Conservation (phyloP, 2,888 invertebrate species). For the Hirudinaria manillensis region DNA sequence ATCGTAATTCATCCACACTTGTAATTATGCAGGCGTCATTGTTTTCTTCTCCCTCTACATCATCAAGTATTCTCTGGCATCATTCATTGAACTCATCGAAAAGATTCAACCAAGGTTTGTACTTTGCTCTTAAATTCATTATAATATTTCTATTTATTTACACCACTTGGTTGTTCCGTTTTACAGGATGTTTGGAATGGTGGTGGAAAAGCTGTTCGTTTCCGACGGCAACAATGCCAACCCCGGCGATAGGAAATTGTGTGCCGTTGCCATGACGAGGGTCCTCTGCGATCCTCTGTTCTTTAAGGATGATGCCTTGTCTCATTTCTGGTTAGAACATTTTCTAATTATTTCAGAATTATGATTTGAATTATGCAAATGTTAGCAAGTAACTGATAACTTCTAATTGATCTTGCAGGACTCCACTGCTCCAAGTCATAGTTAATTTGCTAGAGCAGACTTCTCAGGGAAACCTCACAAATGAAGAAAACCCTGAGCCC, state of each 20-base stretch:
- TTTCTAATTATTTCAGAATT: background rate
- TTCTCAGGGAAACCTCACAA: background rate
- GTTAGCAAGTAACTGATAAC: background rate
- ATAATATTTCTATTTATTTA: too few species aligned
- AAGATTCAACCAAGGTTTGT: slow-evolving; percentile 70
- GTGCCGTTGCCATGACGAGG: slow-evolving; percentile 80
- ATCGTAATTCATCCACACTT: too few species aligned
- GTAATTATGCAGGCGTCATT: slow-evolving; percentile 62
- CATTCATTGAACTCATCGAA: slow-evolving; percentile 73
- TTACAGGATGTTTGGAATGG: slow-evolving; percentile 86
- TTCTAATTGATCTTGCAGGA: background rate
- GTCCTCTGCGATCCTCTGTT: slow-evolving; percentile 71
- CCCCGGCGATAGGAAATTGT: slow-evolving; percentile 76
- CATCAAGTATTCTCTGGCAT: slow-evolving; percentile 70
- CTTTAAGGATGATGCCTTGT: slow-evolving; percentile 66
- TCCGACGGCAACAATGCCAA: slow-evolving; percentile 83
- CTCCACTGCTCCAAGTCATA: background rate
- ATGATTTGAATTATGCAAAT: background rate
- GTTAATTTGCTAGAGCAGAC: slow-evolving; percentile 7
- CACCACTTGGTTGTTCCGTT: background rate
- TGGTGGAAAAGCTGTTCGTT: slow-evolving; percentile 79
- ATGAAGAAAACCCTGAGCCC: background rate
- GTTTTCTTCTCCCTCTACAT: slow-evolving; percentile 84
- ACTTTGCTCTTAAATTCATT: background rate
- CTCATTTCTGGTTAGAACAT: slow-evolving; percentile 54